Evolutionary conservation across 2,888 invertebrate species (phyloP).

Genomic region (Lasioglossum vierecki): DNA sequence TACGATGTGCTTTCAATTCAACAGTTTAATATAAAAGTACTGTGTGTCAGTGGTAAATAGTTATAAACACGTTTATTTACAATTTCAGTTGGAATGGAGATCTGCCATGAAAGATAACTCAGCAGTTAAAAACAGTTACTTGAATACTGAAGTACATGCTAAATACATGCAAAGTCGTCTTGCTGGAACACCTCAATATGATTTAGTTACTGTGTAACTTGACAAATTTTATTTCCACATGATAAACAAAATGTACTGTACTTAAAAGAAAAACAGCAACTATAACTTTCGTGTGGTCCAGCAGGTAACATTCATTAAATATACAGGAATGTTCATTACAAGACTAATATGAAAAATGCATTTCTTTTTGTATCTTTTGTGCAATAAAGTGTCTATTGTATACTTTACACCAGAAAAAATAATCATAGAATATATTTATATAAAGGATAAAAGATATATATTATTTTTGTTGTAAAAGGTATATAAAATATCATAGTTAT

Average conservation of each 20-base stretch:
- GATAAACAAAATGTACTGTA: constrained; percentile 10
- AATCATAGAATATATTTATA: not conserved
- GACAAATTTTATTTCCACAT: constrained; percentile 7
- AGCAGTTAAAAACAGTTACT: constrained; percentile 88
- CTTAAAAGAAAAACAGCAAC: constrained; percentile 19
- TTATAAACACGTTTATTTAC: constrained; percentile 29
- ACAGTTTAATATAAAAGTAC: constrained; percentile 8
- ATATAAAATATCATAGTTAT: not conserved
- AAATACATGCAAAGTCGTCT: constrained; percentile 88
- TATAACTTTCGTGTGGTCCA: constrained; percentile 35
- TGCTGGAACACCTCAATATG: constrained; percentile 89
- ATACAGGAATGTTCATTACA: constrained; percentile 8
- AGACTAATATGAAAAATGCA: constrained; percentile 22
- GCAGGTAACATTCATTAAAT: constrained; percentile 21
- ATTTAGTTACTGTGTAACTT: constrained; percentile 77
- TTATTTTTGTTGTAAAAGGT: constrained; percentile 12
- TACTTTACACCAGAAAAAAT: constrained; percentile 8
- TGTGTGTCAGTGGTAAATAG: not conserved
- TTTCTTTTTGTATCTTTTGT: not conserved
- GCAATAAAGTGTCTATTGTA: not conserved
- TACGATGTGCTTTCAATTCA: constrained; percentile 79
- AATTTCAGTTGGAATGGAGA: constrained; percentile 87
- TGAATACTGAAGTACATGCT: constrained; percentile 89
- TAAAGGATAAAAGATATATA: constrained; percentile 14
- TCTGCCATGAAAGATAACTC: constrained; percentile 89